Evolutionary conservation across 2,888 invertebrate genomes (phyloP), one percentile per base, ranked within the genome.

Genomic region (Zhengitettix transpicula): DNA sequence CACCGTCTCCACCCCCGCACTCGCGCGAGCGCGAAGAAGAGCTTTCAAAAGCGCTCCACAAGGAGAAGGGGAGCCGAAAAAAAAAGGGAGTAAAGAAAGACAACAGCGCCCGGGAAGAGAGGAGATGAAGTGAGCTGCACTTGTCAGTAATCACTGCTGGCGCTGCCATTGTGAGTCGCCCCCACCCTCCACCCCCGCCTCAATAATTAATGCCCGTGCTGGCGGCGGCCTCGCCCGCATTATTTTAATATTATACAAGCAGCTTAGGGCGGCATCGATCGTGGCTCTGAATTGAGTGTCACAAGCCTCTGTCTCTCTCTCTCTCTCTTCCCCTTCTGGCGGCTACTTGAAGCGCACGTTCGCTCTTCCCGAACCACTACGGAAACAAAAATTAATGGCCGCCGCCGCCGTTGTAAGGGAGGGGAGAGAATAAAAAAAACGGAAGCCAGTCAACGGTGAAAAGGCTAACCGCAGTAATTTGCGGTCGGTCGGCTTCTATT

Each of bases 51-150:
- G 53, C 15, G 53, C 15, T 15, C 17, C 53, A 17, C 28, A 28
- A 53, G 28, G 16, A n/a, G 53, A 53, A n/a, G 17, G 53, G 12
- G 17, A 10, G 17, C 1, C 28, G 53, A 15, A 9, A 17, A 14
- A n/a, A 17, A 28, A 17, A 69, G 68, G 41, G 70, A 70, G 71
- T 70, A 73, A 73, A 72, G 70, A 71, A 52, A 16, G 53, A 40
- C 56, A 51, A 51, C 54, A 55, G 51, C n/a, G 42, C 55, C 57
- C 10, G 53, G 51, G n/a, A 28, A 60, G 55, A 55, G 9, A 58
- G 57, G 61, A 53, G 47, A 52, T 56, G 55, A 53, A 15, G 53
- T 47, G 47, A 47, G 47, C 14, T 47, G 47, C 47, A 47, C 47
- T 47, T 47, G 47, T 47, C 47, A 47, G 47, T 47, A 47, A 47